Evolutionary conservation across 2,797 vertebrate genomes (phyloP).

Genomic region (Microctenopoma stevenorrisi): DNA sequence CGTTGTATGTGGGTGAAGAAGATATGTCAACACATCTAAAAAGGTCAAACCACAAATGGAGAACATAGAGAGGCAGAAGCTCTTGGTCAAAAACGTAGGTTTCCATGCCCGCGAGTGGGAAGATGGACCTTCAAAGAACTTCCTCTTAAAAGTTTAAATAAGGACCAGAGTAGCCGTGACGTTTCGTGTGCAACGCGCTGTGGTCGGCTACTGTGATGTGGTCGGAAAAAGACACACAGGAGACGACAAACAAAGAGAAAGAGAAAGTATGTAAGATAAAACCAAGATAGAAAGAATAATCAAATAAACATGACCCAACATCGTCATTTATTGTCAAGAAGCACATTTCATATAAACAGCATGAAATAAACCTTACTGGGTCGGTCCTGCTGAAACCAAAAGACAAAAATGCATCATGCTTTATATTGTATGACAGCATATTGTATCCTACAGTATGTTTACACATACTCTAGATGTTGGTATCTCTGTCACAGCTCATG

Average conservation of each 20-base stretch:
- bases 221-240: constrained; percentile 40
- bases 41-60: constrained; percentile 72
- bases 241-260: constrained; percentile 15
- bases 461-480: too few relatives aligned
- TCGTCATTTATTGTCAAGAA: background rate
- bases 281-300: background rate
- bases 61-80: constrained; percentile 17
- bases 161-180: constrained; percentile 38
- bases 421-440: too few relatives aligned
- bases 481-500: too few relatives aligned
- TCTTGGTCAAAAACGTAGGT: constrained; percentile 41
- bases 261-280: constrained; percentile 31
- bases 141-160: constrained; percentile 38
- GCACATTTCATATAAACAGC: background rate
- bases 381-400: background rate
- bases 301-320: background rate
- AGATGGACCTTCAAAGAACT: constrained; percentile 34
- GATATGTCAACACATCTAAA: constrained; percentile 12
- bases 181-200: constrained; percentile 13
- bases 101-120: constrained; percentile 41
- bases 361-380: background rate
- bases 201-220: constrained; percentile 49
- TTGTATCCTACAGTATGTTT: too few relatives aligned
- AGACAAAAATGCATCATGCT: background rate
- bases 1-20: constrained; percentile 27